Evolutionary conservation across 2,113 vertebrate genomes (phyloP), one percentile per base, ranked within the genome.

Genomic region (Piprites chloris): DNA sequence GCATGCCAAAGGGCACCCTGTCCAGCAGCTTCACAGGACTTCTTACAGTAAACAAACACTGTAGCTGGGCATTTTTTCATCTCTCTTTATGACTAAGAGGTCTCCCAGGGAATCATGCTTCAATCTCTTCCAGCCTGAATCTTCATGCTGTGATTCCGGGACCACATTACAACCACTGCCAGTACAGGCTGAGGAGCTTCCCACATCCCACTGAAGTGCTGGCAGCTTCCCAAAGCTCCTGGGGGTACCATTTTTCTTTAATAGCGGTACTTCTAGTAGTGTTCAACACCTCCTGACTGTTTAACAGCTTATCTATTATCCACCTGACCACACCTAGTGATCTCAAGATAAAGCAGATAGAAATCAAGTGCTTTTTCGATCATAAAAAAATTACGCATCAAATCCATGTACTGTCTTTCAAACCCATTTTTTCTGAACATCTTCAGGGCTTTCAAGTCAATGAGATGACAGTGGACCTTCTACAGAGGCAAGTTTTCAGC

Each of bases 81-180:
- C 65, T 73, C 85, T 84, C 20, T 83, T 93, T 66, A 92, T 90
- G 86, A 94, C 79, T 93, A 92, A 92, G 88, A 86, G 50, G 47
- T 88, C 88, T 92, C 83, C 24, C n/a, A 88, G 88, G 86, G 87
- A 96, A 68, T 20, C 14, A 3, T 49, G 85, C n/a, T 72, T 93
- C 83, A 77, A 33, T 6, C 39, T 77, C 76, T 59, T 93, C 81
- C 93, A 94, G 93, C 46, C 52, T 42, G 12, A 62, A 37, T 77
- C 55, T 50, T 53, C 88, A 81, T 0, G 2, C 72, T 88, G 72
- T 55, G 79, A 41, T 84, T 88, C 55, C 33, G 85, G 46, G n/a
- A 74, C 50, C 12, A 4, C 27, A 23, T 19, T 55, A 58, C 58
- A 86, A 33, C 58, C 9, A 1, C 47, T 35, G 72, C 52, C 0